Base-by-base conservation (phyloP, 2,113 vertebrate genomes). In the Columba janthina region DNA sequence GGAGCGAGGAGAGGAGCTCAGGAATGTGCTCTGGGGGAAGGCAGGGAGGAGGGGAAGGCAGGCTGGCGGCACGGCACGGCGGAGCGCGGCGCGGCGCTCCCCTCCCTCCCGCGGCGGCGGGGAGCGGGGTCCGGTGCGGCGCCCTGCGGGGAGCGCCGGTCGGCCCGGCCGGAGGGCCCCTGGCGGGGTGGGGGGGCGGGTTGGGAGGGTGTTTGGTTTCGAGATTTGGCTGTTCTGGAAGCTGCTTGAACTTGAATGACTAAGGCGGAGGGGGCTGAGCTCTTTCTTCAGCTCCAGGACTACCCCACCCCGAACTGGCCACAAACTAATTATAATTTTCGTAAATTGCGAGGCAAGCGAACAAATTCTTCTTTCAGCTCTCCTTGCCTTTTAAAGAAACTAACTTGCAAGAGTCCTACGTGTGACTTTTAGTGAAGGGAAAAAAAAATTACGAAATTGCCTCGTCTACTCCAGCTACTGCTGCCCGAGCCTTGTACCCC, bases 241-340 rank as follows among this genome's bases (percentile, higher is more conserved):
- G 78, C 87, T 90, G 83, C 90, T 84, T 80, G 95, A 94, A 93
- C 94, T 91, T 88, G 86, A 90, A 95, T 95, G 94, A 93, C 82
- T 93, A 89, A 96, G 87, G 15, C 73, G 73, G 64, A 92, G 73
- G 80, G 83, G 76, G 50, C 86, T 57, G 90, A 88, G 70, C 60
- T 84, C 36, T 78, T 44, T 38, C 66, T 82, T 58, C 54, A 7
- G 69, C 72, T 90, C 73, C 31, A 25, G 53, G 82, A 48, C 65
- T 83, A 95, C 93, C 86, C 92, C 92, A 96, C 92, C 95, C 95
- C 92, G 60, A 69, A 94, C 87, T 67, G 50, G 93, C 57, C 86
- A 9, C 85, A 73, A 93, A 94, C 57, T 91, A 77, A 84, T 77
- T 81, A 32, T 16, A 67, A 38, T 80, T 74, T 88, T 71, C 54